Evolutionary conservation across 2,113 vertebrate species (phyloP).

Genomic region (Limnothrissa miodon): DNA sequence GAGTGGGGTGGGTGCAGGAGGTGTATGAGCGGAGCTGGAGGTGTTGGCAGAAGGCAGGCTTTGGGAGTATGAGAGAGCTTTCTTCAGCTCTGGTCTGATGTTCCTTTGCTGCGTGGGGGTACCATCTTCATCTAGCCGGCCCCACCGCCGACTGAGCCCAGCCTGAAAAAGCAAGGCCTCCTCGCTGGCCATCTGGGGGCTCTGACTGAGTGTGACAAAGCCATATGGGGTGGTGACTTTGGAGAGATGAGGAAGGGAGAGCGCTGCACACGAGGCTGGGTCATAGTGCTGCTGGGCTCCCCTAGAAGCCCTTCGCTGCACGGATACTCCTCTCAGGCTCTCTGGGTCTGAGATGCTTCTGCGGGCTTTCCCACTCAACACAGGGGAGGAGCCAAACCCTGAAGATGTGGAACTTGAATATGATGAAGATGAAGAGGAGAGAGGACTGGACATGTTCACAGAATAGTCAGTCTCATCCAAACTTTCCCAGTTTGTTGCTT

Average conservation of each 20-base stretch:
- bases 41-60: constrained; percentile 13
- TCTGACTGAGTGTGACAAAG: constrained; percentile 72
- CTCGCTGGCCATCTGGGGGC: constrained; percentile 71
- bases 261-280: constrained; percentile 51
- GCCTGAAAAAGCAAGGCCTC: constrained; percentile 72
- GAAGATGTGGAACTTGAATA: constrained; percentile 38
- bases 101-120: not conserved
- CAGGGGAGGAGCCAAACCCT: not conserved
- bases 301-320: constrained; percentile 25
- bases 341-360: constrained; percentile 46
- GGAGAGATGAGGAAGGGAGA: constrained; percentile 72
- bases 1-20: constrained; percentile 17
- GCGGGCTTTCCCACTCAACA: constrained; percentile 16
- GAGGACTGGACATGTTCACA: constrained; percentile 18
- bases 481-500: not conserved
- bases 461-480: constrained; percentile 25
- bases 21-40: constrained; percentile 3
- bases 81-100: constrained; percentile 38
- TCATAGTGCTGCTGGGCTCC: constrained; percentile 59
- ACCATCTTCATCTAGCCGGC: not conserved
- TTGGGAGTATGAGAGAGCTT: not conserved
- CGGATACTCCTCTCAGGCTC: constrained; percentile 25
- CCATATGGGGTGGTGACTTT: constrained; percentile 69
- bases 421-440: constrained; percentile 37
- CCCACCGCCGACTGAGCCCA: constrained; percentile 34